These are phyloP conservation scores for Mormyrus iriodes DNA, from an alignment of 2,113 vertebrate species.

Conservation along the genomic window DNA sequence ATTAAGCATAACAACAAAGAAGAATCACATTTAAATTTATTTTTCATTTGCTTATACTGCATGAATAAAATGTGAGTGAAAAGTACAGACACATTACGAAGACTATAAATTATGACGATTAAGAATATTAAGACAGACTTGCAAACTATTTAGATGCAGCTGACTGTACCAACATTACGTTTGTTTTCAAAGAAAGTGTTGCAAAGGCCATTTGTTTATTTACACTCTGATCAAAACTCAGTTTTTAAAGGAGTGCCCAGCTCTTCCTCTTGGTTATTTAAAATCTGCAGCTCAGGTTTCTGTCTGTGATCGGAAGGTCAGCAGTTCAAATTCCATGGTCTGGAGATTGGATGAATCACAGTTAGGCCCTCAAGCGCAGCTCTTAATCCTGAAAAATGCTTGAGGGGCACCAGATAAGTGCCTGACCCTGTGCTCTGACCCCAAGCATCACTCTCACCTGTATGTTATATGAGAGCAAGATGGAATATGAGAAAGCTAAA, in stretches of 20 bases:
- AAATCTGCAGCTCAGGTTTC: not conserved
- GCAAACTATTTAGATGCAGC: not conserved
- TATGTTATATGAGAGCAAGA: not conserved
- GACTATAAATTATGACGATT: not conserved
- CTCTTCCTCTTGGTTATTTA: not conserved
- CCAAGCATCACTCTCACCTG: not conserved
- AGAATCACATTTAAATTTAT: not conserved
- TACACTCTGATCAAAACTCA: not conserved
- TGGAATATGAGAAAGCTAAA: not conserved
- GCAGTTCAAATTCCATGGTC: not conserved
- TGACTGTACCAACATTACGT: not conserved
- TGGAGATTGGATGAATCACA: not conserved
- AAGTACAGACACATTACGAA: not conserved
- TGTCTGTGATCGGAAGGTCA: not conserved
- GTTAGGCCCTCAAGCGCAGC: not conserved
- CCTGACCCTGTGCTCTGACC: not conserved
- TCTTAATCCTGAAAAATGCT: not conserved
- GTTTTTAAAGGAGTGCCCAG: not conserved
- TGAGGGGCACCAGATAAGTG: not conserved
- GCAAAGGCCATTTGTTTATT: not conserved
- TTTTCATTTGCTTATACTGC: not conserved
- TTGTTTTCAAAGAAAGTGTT: not conserved
- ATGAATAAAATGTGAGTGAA: not conserved
- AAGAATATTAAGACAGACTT: not conserved
- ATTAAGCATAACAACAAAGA: not conserved